Evolutionary conservation across 2,797 vertebrate species (phyloP), one percentile per base, ranked within the genome.

Genomic region (Cynopterus sphinx): DNA sequence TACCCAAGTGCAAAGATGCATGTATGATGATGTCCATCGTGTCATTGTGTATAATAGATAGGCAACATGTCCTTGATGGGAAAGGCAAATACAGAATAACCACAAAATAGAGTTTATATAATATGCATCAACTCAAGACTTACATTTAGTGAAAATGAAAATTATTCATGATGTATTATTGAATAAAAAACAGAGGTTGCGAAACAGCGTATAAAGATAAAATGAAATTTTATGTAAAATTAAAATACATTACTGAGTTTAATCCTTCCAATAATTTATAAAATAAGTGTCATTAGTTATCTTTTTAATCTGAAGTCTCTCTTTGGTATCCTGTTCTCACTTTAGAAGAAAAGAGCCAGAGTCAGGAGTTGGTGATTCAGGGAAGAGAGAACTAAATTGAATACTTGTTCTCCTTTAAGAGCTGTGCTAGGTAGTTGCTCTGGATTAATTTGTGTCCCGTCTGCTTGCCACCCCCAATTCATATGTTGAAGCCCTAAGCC

Each of bases 161-260:
- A 73, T 89, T 41, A 70, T 41, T 78, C 39, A 63, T 73, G 46
- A 91, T 3, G 61, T 43, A 1, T 28, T n/a, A 19, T n/a, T 92
- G n/a, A 90, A 49, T 87, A 49, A 89, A 89, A 93, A 90, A 73
- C 28, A 4, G 4, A 84, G 13, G 11, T 16, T 86, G 19, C 3
- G 61, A 93, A 94, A 43, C 13, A 91, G n/a, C 3, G 22, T n/a
- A 19, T 46, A 77, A 73, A 86, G 3, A 46, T 49, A 61, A 87
- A 88, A 4, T 49, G 28, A 85, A 92, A 63, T 91, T 90, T 59
- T 87, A 78, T 85, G 51, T 17, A 91, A 92, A 77, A 41, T 86
- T 77, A 11, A 88, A 70, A 46, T 77, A 49, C 0, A 41, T 73
- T 59, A 10, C 19, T 53, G 53, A 75, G 24, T 82, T 92, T 61